Conservation (phyloP, 2,113 vertebrate species). For the Leucopsar rothschildi region DNA sequence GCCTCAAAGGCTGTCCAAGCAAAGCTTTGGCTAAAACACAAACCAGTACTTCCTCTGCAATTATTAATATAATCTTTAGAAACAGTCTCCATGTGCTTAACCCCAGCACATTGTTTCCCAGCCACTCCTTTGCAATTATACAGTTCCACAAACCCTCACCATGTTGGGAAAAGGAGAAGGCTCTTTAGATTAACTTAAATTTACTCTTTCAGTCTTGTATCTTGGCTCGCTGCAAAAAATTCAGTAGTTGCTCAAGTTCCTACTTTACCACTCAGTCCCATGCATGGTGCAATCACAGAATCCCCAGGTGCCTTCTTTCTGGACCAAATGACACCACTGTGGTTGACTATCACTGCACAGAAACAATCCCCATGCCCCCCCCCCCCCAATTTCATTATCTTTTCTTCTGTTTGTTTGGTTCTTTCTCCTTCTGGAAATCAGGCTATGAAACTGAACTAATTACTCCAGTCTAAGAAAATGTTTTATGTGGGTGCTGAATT, state of each 20-base stretch:
- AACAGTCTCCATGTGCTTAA: neutral
- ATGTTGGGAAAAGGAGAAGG: neutral
- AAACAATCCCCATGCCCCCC: neutral
- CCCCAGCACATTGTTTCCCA: neutral
- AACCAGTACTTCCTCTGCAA: neutral
- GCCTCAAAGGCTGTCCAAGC: neutral
- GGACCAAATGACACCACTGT: neutral
- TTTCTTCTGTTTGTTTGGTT: neutral
- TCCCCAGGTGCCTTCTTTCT: neutral
- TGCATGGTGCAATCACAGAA: neutral
- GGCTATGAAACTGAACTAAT: slow-evolving; percentile 46
- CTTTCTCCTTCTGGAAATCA: slow-evolving; percentile 38
- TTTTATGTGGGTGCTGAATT: neutral
- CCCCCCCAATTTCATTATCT: neutral
- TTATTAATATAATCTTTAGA: neutral
- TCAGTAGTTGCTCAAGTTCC: neutral
- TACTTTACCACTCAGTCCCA: neutral
- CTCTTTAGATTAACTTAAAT: neutral
- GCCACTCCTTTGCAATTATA: neutral
- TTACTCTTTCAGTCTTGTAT: neutral
- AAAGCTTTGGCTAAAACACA: neutral
- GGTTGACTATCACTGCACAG: neutral
- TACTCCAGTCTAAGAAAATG: slow-evolving; percentile 1
- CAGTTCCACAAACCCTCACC: neutral
- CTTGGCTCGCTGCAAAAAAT: neutral